phyloP scores from a whole-genome alignment of 2,888 invertebrate species.

The Euphydryas editha region DNA sequence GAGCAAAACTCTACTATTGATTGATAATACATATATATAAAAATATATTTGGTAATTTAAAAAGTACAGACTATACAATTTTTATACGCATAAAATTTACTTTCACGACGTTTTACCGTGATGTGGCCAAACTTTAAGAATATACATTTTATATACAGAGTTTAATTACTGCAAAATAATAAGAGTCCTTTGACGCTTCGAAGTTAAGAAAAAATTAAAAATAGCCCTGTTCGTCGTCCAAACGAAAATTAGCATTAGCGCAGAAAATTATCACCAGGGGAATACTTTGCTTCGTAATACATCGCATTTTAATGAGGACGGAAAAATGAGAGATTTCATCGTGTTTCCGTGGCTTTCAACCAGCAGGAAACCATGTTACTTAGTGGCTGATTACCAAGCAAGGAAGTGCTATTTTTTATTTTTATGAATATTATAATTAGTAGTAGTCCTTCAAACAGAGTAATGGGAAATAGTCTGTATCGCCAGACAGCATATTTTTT shows the following conservation, averaged over 20 bases:
- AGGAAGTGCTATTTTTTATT: constrained; percentile 37
- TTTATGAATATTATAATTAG: constrained; percentile 8
- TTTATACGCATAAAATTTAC: too few relatives aligned
- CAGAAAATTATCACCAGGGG: constrained; percentile 25
- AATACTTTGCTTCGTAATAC: constrained; percentile 28
- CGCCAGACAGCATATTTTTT: too few relatives aligned
- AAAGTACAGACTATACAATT: too few relatives aligned
- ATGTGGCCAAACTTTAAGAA: constrained; percentile 9
- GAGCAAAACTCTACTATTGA: too few relatives aligned
- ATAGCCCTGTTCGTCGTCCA: constrained; percentile 10
- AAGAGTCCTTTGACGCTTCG: constrained; percentile 8
- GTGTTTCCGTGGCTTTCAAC: constrained; percentile 6
- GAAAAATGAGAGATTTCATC: constrained; percentile 13
- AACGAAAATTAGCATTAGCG: constrained; percentile 31
- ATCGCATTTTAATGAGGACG: constrained; percentile 30
- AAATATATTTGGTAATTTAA: too few relatives aligned
- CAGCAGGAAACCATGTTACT: constrained; percentile 14
- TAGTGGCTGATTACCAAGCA: constrained; percentile 39
- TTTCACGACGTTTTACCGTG: too few relatives aligned
- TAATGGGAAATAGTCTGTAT: neutral
- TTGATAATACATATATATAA: too few relatives aligned
- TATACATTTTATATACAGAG: neutral
- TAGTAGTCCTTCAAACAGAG: neutral
- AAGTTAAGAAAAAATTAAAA: constrained; percentile 13
- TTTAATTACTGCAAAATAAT: constrained; percentile 5